Evolutionary conservation across 1,140 invertebrate genomes (phyloP), one percentile per base, ranked within the genome.

Genomic region (Eulimnadia texana): DNA sequence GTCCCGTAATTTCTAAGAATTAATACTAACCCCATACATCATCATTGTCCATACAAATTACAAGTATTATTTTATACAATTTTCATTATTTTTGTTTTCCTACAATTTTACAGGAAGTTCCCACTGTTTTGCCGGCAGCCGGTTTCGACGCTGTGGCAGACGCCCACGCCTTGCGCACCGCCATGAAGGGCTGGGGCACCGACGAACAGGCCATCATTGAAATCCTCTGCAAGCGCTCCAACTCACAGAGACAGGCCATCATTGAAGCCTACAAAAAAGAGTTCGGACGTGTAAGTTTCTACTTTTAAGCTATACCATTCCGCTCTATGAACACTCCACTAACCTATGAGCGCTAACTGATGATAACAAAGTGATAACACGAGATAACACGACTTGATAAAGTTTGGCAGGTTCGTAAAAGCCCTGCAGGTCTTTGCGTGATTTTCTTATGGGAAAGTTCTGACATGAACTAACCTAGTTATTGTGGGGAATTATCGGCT

Each of bases 161-260:
- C 79, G 89, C 90, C 0, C 82, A 86, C 73, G 77, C 78, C 73
- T 94, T 16, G 50, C 23, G 57, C 19, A 49, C 20, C 58, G 20
- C 27, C 53, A 62, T 63, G n/a, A 47, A 52, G 63, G 63, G 83
- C 28, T 83, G 85, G 64, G 85, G 90, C 23, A 91, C 89, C 0
- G 86, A 93, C 76, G 90, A 93, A 68, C 80, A 86, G 66, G 76
- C 82, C 0, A 82, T 93, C 47, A 90, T 90, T 52, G 79, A 84
- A 64, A 80, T 93, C 29, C 73, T 93, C 51, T 80, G 83, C 10
- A 81, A 83, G 66, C 76, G 89, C 28, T 81, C 76, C 13, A 89
- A 85, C 71, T 69, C 77, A 51, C 88, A 93, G 70, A 77, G 92
- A 53, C 80, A 82, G 69, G 79, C 88, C 70, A 87, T 91, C 65